A percentile compares a stretch with the other conserved stretches of the same genome.
Evolutionary conservation across 1,140 invertebrate genomes (phyloP).

Genomic region (Drosophila carrolli): DNA sequence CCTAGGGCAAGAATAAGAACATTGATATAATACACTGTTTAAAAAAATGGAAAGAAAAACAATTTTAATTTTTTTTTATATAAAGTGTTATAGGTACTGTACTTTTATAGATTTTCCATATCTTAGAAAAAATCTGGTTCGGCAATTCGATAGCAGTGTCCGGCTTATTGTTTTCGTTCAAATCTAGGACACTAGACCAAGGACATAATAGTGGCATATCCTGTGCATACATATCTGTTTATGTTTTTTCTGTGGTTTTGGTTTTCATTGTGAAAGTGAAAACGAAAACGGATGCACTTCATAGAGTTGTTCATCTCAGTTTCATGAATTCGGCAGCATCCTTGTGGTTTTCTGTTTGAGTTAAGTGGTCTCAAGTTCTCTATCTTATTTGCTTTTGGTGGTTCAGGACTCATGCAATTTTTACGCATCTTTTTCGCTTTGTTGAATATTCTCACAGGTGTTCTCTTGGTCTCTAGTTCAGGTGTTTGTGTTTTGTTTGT

Average conservation of each 20-base stretch:
- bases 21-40: too few relatives aligned
- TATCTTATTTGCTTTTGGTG: slow-evolving; percentile 38
- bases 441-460: slow-evolving; percentile 82
- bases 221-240: slow-evolving; percentile 38
- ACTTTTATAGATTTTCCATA: slow-evolving; percentile 15
- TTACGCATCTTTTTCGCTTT: slow-evolving; percentile 68
- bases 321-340: slow-evolving; percentile 29
- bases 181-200: slow-evolving; percentile 59
- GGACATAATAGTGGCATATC: slow-evolving; percentile 67
- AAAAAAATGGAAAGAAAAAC: not conserved
- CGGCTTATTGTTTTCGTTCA: slow-evolving; percentile 67
- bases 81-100: slow-evolving; percentile 12
- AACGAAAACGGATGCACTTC: slow-evolving; percentile 77
- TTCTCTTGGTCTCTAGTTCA: slow-evolving; percentile 38
- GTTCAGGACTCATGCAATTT: slow-evolving; percentile 72
- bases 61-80: not conserved
- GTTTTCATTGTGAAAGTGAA: slow-evolving; percentile 82
- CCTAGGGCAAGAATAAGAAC: slow-evolving; percentile 1
- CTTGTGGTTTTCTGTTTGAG: slow-evolving; percentile 55
- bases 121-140: slow-evolving; percentile 38
- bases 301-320: slow-evolving; percentile 28
- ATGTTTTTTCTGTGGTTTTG: slow-evolving; percentile 65
- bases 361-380: slow-evolving; percentile 70
- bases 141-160: slow-evolving; percentile 77
- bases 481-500: slow-evolving; percentile 56